These are phyloP conservation scores for Zeugodacus cucurbitae DNA, from an alignment of 1,140 invertebrate genomes.

Conservation along the genomic window DNA sequence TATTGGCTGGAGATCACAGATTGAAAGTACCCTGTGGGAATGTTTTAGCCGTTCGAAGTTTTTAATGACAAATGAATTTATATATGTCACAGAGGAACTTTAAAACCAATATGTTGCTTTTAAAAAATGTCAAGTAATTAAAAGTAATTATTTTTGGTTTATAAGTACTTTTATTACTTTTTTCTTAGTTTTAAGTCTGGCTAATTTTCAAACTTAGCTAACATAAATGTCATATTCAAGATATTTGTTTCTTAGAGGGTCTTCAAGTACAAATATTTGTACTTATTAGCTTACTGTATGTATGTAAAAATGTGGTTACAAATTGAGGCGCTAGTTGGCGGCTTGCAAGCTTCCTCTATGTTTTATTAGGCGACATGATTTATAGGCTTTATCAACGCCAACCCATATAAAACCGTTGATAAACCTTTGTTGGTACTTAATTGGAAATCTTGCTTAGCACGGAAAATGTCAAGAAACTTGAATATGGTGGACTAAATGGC, in stretches of 20 bases:
- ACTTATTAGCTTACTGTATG: background rate
- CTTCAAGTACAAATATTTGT: background rate
- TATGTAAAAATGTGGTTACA: background rate
- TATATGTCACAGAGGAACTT: too few species aligned
- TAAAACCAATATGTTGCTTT: too few species aligned
- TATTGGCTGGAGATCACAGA: background rate
- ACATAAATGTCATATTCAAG: too few species aligned
- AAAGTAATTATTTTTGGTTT: too few species aligned
- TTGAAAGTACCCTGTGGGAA: background rate
- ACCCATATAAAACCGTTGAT: background rate
- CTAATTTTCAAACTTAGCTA: too few species aligned
- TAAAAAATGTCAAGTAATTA: too few species aligned
- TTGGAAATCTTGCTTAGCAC: background rate
- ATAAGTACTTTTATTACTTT: too few species aligned
- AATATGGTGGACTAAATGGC: background rate
- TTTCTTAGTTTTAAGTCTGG: too few species aligned
- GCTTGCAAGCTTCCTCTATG: background rate
- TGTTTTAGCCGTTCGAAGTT: too few species aligned
- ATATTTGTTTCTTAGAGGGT: background rate
- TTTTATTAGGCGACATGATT: conserved; percentile 17
- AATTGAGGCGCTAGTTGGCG: background rate
- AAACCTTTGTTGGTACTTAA: background rate
- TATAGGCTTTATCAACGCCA: conserved; percentile 24
- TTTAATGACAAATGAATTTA: too few species aligned
- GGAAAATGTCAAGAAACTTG: background rate